Conservation (phyloP, 2,113 vertebrate species). For the Xenopus laevis region DNA sequence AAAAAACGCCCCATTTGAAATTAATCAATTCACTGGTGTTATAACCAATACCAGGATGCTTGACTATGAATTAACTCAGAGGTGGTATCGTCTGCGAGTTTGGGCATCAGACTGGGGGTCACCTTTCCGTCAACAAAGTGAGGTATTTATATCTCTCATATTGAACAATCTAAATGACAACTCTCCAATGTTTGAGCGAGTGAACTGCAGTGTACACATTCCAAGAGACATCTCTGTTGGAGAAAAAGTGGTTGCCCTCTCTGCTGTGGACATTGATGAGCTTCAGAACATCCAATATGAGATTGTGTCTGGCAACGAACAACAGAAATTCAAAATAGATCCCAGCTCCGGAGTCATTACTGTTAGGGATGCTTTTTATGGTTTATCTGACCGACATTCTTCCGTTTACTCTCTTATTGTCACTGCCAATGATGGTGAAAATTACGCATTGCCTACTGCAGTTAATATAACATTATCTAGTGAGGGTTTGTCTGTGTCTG, state of each 20-base stretch:
- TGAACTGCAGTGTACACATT: constrained; percentile 82
- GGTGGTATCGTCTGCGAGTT: constrained; percentile 80
- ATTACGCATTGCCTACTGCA: constrained; percentile 72
- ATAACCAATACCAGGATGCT: constrained; percentile 80
- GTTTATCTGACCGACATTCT: constrained; percentile 48
- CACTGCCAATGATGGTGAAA: constrained; percentile 80
- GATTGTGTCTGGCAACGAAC: constrained; percentile 83
- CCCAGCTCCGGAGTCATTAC: constrained; percentile 74
- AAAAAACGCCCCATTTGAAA: constrained; percentile 73
- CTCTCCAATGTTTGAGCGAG: constrained; percentile 81
- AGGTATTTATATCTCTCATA: constrained; percentile 78
- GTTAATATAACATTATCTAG: constrained; percentile 77
- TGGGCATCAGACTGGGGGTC: constrained; percentile 91
- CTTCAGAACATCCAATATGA: constrained; percentile 81
- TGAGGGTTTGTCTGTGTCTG: constrained; percentile 58
- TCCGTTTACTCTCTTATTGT: constrained; percentile 74
- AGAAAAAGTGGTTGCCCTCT: constrained; percentile 67
- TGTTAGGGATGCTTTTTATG: constrained; percentile 68
- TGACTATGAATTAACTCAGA: constrained; percentile 91
- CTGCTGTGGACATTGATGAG: constrained; percentile 88
- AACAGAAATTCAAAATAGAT: constrained; percentile 76
- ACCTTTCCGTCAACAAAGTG: constrained; percentile 81
- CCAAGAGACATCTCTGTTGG: constrained; percentile 71
- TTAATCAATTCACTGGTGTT: constrained; percentile 81
- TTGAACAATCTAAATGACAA: constrained; percentile 94